Evolutionary conservation across 2,888 invertebrate genomes (phyloP).

Genomic region (Ypsolopha sequella): DNA sequence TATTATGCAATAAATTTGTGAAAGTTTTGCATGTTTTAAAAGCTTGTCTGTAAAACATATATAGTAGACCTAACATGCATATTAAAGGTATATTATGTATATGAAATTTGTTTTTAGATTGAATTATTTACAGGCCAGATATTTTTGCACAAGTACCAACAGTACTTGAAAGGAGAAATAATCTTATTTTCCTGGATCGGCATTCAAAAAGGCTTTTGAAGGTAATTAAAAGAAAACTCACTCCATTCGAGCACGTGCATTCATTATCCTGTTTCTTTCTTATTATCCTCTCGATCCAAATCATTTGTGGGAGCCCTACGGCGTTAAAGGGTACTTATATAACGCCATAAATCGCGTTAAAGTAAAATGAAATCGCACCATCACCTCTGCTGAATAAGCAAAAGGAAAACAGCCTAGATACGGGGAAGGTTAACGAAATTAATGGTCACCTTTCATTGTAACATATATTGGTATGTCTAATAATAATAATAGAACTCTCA

Average conservation of each 20-base stretch:
- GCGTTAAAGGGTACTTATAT: conserved; percentile 52
- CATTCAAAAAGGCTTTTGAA: too few relatives aligned
- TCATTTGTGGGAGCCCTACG: conserved; percentile 24
- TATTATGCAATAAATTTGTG: too few relatives aligned
- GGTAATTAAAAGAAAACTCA: conserved; percentile 24
- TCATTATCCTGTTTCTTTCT: conserved; percentile 47
- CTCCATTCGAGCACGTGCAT: conserved; percentile 21
- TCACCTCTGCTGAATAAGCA: conserved; percentile 57
- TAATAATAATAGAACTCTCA: neutral
- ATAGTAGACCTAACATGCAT: too few relatives aligned
- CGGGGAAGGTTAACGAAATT: conserved; percentile 51
- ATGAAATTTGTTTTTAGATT: too few relatives aligned
- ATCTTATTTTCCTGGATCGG: too few relatives aligned
- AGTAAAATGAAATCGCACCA: conserved; percentile 49
- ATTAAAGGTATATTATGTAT: too few relatives aligned
- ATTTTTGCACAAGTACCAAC: too few relatives aligned
- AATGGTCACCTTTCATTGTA: conserved; percentile 67
- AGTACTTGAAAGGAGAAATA: too few relatives aligned
- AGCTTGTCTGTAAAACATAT: too few relatives aligned
- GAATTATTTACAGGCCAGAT: too few relatives aligned
- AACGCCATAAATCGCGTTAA: conserved; percentile 55
- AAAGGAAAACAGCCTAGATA: conserved; percentile 60
- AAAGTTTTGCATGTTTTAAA: too few relatives aligned
- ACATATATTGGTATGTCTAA: conserved; percentile 33
- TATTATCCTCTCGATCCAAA: conserved; percentile 50